Evolutionary conservation across 2,888 invertebrate species (phyloP).

Genomic region (Synergus laeviventris): DNA sequence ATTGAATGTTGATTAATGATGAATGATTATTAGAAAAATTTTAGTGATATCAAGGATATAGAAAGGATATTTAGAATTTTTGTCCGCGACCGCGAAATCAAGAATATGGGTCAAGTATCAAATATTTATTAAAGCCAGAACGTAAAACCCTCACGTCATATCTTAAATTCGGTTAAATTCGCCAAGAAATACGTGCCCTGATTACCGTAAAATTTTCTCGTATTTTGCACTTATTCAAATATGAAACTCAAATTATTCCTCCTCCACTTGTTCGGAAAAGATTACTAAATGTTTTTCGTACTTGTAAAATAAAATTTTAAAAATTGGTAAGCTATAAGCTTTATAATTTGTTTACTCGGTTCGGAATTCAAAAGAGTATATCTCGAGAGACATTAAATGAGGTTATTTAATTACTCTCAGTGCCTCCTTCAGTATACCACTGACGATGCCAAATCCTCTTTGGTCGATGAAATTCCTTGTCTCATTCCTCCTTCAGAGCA

Average conservation of each 20-base stretch:
- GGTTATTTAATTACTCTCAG: neutral
- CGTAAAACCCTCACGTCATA: neutral
- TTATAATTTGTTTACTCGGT: neutral
- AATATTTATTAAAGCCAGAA: neutral
- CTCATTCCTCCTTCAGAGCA: neutral
- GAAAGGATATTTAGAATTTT: neutral
- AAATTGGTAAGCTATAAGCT: neutral
- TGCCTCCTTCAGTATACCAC: neutral
- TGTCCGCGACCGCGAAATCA: neutral
- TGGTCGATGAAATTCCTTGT: neutral
- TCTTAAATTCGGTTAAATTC: neutral
- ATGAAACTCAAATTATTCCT: neutral
- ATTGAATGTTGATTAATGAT: neutral
- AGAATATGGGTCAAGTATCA: neutral
- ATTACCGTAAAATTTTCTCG: neutral
- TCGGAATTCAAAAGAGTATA: neutral
- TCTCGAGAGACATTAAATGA: neutral
- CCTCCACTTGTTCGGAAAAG: neutral
- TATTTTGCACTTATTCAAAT: constrained; percentile 3
- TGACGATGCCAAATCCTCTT: neutral
- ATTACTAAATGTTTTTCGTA: neutral
- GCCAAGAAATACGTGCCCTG: neutral
- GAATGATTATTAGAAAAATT: neutral
- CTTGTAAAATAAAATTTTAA: too few species aligned
- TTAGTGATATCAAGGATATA: neutral